Evolutionary conservation across 2,888 invertebrate genomes (phyloP).

Genomic region (Lasioglossum zephyrum): DNA sequence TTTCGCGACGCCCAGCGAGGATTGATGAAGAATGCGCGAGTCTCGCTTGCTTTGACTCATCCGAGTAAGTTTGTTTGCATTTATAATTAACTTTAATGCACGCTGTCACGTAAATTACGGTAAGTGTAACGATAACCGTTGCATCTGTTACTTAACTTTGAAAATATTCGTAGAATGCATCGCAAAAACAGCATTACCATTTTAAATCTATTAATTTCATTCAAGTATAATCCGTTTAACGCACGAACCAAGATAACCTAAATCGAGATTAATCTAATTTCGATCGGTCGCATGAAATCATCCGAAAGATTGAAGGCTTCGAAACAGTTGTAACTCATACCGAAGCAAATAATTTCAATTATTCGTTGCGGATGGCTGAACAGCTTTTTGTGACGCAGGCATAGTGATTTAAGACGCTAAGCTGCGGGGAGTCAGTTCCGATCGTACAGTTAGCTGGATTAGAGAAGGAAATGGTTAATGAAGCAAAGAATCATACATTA

Average conservation of each 20-base stretch:
- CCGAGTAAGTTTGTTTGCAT: constrained; percentile 14
- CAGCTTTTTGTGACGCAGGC: constrained; percentile 5
- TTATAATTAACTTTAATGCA: neutral
- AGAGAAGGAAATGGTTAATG: constrained; percentile 22
- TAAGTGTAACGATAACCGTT: neutral
- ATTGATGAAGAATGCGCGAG: constrained; percentile 22
- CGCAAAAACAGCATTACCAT: neutral
- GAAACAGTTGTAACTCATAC: neutral
- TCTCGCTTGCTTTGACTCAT: constrained; percentile 5
- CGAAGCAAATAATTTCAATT: neutral
- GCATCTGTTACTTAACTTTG: neutral
- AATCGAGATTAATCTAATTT: neutral
- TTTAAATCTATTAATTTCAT: neutral
- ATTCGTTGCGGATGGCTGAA: neutral
- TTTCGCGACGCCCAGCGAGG: neutral
- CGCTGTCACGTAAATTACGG: neutral
- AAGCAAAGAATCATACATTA: constrained; percentile 7
- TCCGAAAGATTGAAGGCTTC: neutral
- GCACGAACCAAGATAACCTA: neutral
- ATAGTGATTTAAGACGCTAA: constrained; percentile 1
- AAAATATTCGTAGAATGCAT: neutral
- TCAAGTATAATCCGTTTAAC: neutral
- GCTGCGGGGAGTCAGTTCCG: neutral
- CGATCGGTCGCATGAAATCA: neutral
- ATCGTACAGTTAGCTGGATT: neutral